Evolutionary conservation across 2,888 invertebrate genomes (phyloP).

Genomic region (Amiota communis): DNA sequence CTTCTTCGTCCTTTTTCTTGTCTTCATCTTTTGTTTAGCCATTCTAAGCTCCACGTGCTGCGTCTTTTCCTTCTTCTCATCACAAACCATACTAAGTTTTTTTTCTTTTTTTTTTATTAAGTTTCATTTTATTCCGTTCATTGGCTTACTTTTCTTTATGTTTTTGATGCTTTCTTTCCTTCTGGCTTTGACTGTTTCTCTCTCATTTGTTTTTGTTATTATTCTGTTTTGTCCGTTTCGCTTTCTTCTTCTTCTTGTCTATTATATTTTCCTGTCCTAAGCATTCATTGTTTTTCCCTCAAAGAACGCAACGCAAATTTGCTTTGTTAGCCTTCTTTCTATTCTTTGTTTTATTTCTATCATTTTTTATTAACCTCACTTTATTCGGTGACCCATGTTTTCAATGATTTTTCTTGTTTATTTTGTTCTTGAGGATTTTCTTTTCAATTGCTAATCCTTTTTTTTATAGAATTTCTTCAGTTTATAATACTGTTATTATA

Average conservation of each 20-base stretch:
- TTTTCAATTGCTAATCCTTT: background rate
- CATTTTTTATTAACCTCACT: slow-evolving; percentile 49
- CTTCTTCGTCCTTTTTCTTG: background rate
- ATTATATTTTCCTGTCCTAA: slow-evolving; percentile 36
- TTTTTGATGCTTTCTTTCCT: slow-evolving; percentile 9
- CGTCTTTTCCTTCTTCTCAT: background rate
- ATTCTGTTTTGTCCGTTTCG: slow-evolving; percentile 39
- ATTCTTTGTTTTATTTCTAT: slow-evolving; percentile 55
- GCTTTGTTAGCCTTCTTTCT: slow-evolving; percentile 18
- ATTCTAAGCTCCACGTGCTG: background rate
- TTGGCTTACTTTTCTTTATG: slow-evolving; percentile 7
- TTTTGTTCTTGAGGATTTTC: background rate
- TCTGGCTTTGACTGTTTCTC: background rate
- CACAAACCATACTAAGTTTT: background rate
- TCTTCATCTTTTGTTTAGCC: background rate
- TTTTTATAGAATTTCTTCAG: background rate
- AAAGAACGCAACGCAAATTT: slow-evolving; percentile 1
- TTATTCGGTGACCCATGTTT: slow-evolving; percentile 37
- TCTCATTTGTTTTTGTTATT: background rate
- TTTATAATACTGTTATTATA: background rate
- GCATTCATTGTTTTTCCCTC: slow-evolving; percentile 46
- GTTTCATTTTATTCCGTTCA: slow-evolving; percentile 3
- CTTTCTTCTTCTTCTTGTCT: slow-evolving; percentile 41
- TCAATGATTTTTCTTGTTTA: slow-evolving; percentile 3
- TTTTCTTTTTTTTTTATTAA: no score